A percentile compares a stretch with the other conserved stretches of the same genome.
phyloP scores from a whole-genome alignment of 1,140 invertebrate species.

The Dendroctonus valens region DNA sequence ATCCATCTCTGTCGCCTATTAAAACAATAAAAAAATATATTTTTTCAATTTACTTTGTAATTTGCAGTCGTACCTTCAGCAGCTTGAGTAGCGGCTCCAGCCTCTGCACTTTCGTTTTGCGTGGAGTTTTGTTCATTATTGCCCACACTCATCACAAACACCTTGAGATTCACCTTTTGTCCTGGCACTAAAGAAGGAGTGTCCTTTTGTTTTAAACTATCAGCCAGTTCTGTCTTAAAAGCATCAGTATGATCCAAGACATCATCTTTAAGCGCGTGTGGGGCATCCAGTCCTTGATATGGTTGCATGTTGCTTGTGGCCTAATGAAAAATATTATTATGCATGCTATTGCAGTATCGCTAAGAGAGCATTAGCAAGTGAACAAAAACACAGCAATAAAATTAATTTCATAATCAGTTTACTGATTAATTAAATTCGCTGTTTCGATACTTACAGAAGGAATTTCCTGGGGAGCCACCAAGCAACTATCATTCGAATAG shows the following conservation, averaged over 20 bases:
- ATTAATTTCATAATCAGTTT: too few species aligned
- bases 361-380: too few species aligned
- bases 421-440: too few species aligned
- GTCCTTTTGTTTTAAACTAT: conserved; percentile 42
- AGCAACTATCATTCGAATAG: conserved; percentile 35
- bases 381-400: too few species aligned
- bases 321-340: neutral
- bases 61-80: neutral
- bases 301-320: neutral
- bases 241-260: conserved; percentile 34
- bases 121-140: conserved; percentile 7
- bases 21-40: neutral
- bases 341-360: too few species aligned
- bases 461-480: conserved; percentile 20
- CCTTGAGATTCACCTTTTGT: conserved; percentile 45
- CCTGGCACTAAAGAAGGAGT: conserved; percentile 40
- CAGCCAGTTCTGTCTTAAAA: conserved; percentile 39
- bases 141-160: conserved; percentile 40
- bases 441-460: conserved; percentile 6
- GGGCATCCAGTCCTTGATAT: neutral
- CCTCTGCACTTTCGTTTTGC: neutral
- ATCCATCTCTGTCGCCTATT: neutral
- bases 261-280: conserved; percentile 11
- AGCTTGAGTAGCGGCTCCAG: neutral
- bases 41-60: neutral